Conservation (phyloP, 92 coral and sea anemone genomes). For the Palythoa heliodiscus region DNA sequence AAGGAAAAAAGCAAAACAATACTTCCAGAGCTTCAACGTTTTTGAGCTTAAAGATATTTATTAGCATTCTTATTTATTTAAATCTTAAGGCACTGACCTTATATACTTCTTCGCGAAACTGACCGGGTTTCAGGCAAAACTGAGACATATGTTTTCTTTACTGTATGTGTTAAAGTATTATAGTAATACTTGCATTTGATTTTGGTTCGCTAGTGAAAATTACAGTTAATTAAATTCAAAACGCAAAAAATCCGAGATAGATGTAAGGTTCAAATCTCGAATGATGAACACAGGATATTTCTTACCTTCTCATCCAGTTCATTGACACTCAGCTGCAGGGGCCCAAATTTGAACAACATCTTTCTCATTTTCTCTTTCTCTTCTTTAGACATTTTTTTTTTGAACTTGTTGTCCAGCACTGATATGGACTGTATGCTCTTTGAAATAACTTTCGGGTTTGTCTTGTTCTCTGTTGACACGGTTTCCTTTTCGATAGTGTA, state of each 20-base stretch:
- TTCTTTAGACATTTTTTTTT: conserved; percentile 44
- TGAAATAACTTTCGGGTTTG: conserved; percentile 64
- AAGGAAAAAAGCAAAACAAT: too few relatives aligned
- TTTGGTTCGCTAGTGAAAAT: too few relatives aligned
- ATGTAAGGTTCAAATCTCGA: neutral
- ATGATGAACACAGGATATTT: neutral
- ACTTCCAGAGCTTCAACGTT: too few relatives aligned
- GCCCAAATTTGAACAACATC: conserved; percentile 39
- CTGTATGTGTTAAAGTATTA: neutral
- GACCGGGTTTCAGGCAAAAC: neutral
- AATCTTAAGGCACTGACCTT: too few relatives aligned
- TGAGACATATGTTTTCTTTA: neutral
- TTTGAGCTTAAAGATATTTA: too few relatives aligned
- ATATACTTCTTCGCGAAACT: too few relatives aligned
- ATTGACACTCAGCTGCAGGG: conserved; percentile 28
- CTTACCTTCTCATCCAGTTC: conserved; percentile 34
- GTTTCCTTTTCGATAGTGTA: conserved; percentile 73
- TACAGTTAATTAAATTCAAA: neutral
- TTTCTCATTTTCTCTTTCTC: conserved; percentile 37
- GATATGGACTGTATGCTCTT: conserved; percentile 73
- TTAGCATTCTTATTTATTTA: too few relatives aligned
- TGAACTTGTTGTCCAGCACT: conserved; percentile 59
- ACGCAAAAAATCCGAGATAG: neutral
- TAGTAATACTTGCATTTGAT: too few relatives aligned
- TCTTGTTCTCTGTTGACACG: conserved; percentile 73